phyloP scores from a whole-genome alignment of 2,888 invertebrate species.

The Pyrgus malvae region DNA sequence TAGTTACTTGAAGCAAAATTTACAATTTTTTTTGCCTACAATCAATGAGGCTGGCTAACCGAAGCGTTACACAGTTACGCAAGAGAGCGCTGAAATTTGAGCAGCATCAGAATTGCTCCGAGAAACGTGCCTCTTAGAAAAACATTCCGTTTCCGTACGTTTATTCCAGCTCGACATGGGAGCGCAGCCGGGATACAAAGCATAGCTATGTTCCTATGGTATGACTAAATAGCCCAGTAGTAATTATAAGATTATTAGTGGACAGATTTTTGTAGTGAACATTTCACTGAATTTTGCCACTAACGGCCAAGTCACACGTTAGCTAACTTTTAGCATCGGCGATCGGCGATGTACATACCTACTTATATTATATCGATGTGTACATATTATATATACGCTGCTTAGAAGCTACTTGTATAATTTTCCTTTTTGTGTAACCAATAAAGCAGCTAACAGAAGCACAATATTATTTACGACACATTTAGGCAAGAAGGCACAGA shows the following conservation, averaged over 20 bases:
- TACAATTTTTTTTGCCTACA: conserved; percentile 44
- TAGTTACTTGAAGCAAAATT: too few species aligned
- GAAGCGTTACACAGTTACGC: conserved; percentile 54
- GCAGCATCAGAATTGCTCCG: conserved; percentile 49
- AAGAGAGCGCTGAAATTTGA: conserved; percentile 67
- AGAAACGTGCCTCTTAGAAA: conserved; percentile 77
- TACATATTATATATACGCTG: too few species aligned
- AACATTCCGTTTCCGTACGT: conserved; percentile 65
- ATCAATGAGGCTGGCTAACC: conserved; percentile 49
- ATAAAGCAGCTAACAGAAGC: conserved; percentile 28
- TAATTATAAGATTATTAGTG: conserved; percentile 18
- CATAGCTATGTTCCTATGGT: conserved; percentile 47
- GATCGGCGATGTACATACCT: too few species aligned
- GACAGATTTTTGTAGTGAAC: conserved; percentile 4
- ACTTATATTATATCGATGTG: too few species aligned
- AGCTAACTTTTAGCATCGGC: too few species aligned
- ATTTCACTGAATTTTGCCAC: too few species aligned
- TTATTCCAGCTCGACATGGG: conserved; percentile 69
- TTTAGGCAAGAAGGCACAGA: conserved; percentile 71
- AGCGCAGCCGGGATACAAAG: conserved; percentile 62
- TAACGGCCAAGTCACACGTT: too few species aligned
- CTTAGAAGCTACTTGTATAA: too few species aligned
- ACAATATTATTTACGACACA: conserved; percentile 48
- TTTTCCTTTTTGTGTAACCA: too few species aligned
- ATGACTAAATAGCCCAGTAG: conserved; percentile 38